Evolutionary conservation across 2,888 invertebrate genomes (phyloP).

Genomic region (Callosobruchus maculatus): DNA sequence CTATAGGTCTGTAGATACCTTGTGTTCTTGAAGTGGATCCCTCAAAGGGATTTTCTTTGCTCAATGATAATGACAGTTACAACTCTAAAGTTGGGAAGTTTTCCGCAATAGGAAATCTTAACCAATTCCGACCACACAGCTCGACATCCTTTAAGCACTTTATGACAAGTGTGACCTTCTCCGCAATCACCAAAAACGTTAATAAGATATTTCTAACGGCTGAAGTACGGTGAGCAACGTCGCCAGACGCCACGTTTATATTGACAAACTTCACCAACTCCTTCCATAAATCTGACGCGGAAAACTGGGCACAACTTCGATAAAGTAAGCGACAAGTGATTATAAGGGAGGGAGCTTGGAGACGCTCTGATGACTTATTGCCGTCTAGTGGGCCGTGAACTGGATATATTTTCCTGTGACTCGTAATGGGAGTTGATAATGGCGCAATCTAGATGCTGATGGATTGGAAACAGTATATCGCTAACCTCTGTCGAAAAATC

Average conservation of each 20-base stretch:
- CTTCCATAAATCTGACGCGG: background rate
- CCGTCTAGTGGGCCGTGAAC: background rate
- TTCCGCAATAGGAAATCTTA: too few species aligned
- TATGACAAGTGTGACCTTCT: background rate
- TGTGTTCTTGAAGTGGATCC: too few species aligned
- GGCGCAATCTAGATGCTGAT: too few species aligned
- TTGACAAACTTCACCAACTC: background rate
- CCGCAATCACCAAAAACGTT: background rate
- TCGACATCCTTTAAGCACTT: background rate
- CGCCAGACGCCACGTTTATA: background rate
- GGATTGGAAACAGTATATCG: too few species aligned
- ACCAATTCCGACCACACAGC: background rate
- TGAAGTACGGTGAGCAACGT: background rate
- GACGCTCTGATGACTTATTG: background rate
- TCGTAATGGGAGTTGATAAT: too few species aligned
- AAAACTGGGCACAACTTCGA: background rate
- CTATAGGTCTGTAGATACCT: too few species aligned
- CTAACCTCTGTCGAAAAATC: too few species aligned
- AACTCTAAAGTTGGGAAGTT: too few species aligned
- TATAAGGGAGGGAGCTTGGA: background rate
- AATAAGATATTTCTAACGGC: background rate
- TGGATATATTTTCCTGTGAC: background rate
- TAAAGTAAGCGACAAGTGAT: background rate
- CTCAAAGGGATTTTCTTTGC: too few species aligned
- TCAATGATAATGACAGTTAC: too few species aligned